Percentiles rank a stretch among this genome's conserved stretches.
Evolutionary conservation across 2,113 vertebrate species (phyloP).

Genomic region (Corythornis madagascariensis): DNA sequence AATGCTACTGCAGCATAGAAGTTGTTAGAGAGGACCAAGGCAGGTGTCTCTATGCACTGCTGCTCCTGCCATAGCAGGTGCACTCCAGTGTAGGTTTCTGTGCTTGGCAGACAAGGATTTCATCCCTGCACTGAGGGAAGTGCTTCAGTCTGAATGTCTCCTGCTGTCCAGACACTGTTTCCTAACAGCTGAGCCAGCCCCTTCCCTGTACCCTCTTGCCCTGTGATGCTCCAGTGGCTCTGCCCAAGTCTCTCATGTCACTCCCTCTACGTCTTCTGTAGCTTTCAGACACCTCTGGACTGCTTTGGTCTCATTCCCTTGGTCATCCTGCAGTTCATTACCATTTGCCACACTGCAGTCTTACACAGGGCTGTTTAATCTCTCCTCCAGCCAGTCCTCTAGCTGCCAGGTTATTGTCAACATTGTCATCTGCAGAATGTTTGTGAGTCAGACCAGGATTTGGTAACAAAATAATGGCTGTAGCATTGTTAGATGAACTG

Average conservation of each 20-base stretch:
- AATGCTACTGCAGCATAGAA: rapidly evolving
- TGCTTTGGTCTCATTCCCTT: background rate
- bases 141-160: background rate
- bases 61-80: background rate
- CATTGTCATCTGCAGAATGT: background rate
- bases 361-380: background rate
- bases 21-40: background rate
- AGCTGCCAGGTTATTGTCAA: background rate
- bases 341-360: background rate
- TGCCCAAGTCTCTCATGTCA: background rate
- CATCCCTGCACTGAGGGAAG: background rate
- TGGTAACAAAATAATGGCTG: background rate
- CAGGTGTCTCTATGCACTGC: rapidly evolving
- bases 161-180: rapidly evolving
- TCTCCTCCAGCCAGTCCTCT: background rate
- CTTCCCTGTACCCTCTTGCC: rapidly evolving
- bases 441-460: background rate
- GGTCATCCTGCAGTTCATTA: background rate
- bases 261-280: background rate
- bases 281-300: background rate
- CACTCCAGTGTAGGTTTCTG: background rate
- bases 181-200: background rate
- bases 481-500: background rate
- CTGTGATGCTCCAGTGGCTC: rapidly evolving
- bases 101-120: background rate